phyloP scores from a whole-genome alignment of 2,797 vertebrate genomes.

The Ataeniobius toweri region DNA sequence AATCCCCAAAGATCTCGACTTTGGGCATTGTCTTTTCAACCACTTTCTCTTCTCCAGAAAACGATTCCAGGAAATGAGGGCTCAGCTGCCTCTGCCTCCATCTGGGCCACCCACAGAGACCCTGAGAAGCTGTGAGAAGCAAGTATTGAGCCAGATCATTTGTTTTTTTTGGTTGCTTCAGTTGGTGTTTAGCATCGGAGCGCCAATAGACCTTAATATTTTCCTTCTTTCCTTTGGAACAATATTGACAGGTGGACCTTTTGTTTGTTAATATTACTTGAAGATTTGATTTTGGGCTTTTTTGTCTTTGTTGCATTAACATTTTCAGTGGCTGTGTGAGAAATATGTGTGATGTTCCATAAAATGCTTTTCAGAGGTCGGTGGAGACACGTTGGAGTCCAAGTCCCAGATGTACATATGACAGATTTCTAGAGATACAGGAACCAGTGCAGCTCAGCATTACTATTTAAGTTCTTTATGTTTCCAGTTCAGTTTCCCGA shows the following conservation, averaged over 20 bases:
- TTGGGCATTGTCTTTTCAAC: conserved; percentile 51
- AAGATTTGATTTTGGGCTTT: conserved; percentile 79
- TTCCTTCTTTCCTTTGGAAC: conserved; percentile 77
- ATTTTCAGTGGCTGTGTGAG: conserved; percentile 61
- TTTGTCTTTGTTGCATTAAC: conserved; percentile 57
- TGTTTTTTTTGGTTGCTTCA: background rate
- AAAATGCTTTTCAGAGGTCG: conserved; percentile 42
- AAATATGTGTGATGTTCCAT: conserved; percentile 59
- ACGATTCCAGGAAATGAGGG: too few relatives aligned
- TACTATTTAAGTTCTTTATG: conserved; percentile 12
- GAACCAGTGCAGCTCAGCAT: conserved; percentile 50
- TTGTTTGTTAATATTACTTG: conserved; percentile 94
- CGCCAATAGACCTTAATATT: conserved; percentile 63
- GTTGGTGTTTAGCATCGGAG: conserved; percentile 66
- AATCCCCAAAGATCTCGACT: background rate
- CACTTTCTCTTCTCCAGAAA: conserved; percentile 30
- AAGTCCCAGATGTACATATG: conserved; percentile 66
- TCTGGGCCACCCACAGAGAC: conserved; percentile 77
- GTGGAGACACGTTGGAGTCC: conserved; percentile 52
- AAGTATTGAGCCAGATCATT: conserved; percentile 84
- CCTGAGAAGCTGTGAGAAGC: conserved; percentile 86
- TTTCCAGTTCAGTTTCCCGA: conserved; percentile 48
- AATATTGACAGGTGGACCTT: conserved; percentile 90
- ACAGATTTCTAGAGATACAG: conserved; percentile 31
- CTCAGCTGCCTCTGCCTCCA: too few relatives aligned